These are phyloP conservation scores for Rhynchotus rufescens DNA, from an alignment of 2,797 vertebrate genomes.

Conservation along the genomic window DNA sequence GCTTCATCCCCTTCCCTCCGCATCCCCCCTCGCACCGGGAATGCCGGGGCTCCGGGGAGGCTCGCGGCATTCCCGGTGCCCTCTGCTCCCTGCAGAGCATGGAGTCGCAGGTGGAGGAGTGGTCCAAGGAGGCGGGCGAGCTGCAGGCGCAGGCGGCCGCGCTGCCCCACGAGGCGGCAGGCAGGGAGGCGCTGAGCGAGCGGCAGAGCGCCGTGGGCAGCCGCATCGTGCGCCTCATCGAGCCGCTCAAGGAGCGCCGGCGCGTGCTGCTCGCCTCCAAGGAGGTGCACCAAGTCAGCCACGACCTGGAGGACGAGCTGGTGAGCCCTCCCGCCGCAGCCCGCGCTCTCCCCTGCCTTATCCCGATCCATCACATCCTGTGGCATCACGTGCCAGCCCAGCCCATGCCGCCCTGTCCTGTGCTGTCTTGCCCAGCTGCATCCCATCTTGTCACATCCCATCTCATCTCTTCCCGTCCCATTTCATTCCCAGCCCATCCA, in stretches of 20 bases:
- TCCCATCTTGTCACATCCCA: too few relatives aligned
- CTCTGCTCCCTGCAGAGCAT: constrained; percentile 82
- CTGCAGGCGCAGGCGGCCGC: constrained; percentile 87
- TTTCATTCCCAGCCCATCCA: too few relatives aligned
- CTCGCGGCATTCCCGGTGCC: too few relatives aligned
- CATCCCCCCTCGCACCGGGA: background rate
- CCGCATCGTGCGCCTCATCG: constrained; percentile 90
- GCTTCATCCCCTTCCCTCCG: background rate
- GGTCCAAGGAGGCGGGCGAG: constrained; percentile 91
- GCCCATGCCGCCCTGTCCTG: too few relatives aligned
- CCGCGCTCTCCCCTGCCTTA: too few relatives aligned
- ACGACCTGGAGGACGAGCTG: constrained; percentile 93
- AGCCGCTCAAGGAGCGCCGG: constrained; percentile 91
- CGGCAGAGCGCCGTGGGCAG: constrained; percentile 87
- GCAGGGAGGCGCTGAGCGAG: constrained; percentile 83
- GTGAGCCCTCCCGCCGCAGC: constrained; percentile 77
- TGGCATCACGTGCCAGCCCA: too few relatives aligned
- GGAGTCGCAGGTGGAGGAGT: constrained; percentile 93
- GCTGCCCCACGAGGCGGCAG: constrained; percentile 84
- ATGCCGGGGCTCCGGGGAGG: too few relatives aligned
- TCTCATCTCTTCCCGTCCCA: too few relatives aligned
- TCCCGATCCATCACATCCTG: too few relatives aligned
- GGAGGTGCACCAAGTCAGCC: constrained; percentile 92
- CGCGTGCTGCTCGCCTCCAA: constrained; percentile 92
- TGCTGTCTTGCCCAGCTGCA: too few relatives aligned